A percentile compares a stretch with the other conserved stretches of the same genome.
phyloP scores from a whole-genome alignment of 2,888 invertebrate species.

The Pseudoips prasinana region DNA sequence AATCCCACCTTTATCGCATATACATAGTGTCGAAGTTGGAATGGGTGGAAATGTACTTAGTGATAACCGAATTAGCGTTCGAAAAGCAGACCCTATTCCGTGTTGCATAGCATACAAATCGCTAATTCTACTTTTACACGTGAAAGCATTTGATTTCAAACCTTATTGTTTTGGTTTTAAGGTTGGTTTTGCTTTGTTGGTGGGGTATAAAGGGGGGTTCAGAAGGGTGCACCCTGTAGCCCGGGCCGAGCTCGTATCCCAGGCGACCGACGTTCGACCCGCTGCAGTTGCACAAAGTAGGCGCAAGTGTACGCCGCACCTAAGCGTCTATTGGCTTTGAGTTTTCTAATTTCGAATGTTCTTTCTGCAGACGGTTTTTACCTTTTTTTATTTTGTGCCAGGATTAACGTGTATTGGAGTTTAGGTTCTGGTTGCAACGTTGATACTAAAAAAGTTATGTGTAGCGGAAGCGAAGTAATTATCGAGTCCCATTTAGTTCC shows the following conservation, averaged over 20 bases:
- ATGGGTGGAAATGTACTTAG: conserved; percentile 33
- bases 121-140: conserved; percentile 52
- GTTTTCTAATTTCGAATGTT: conserved; percentile 45
- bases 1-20: conserved; percentile 32
- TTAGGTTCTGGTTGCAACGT: conserved; percentile 12
- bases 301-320: conserved; percentile 48
- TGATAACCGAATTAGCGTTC: conserved; percentile 73
- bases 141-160: conserved; percentile 21
- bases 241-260: conserved; percentile 72
- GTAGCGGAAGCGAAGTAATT: not conserved
- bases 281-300: conserved; percentile 63
- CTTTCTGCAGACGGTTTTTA: conserved; percentile 19
- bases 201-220: conserved; percentile 29
- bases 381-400: not conserved
- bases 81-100: conserved; percentile 71
- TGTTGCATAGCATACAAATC: conserved; percentile 71
- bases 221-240: conserved; percentile 54
- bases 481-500: too few relatives aligned
- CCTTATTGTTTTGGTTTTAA: conserved; percentile 10
- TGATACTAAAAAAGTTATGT: conserved; percentile 8
- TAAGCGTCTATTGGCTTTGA: conserved; percentile 42
- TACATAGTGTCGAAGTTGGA: conserved; percentile 32
- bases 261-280: conserved; percentile 55
- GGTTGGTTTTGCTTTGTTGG: conserved; percentile 32
- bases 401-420: conserved; percentile 21